Evolutionary conservation across 2,888 invertebrate species (phyloP), one percentile per base, ranked within the genome.

Genomic region (Dascillus cervinus): DNA sequence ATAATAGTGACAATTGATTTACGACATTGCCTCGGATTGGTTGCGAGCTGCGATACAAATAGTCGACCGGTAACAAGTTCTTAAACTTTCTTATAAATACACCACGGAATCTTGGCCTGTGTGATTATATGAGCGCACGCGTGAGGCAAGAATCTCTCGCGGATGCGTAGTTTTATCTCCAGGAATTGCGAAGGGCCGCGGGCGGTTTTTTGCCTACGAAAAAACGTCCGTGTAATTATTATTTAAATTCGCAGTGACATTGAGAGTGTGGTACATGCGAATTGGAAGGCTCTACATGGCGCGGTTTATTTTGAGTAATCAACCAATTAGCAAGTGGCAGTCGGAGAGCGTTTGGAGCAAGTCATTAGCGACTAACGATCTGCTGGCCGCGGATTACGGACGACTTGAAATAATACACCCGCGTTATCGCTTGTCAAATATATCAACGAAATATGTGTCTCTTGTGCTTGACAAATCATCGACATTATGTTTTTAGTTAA

Each of bases 1-100:
- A 63, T 63, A 61, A 61, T 61, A 58, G 61, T 61, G 62, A 62
- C 62, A 62, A 62, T 62, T 62, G 62, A 62, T 62, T 62, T 60
- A 62, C 60, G 56, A 56, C 58, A 49, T 52, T 51, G 53, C 51
- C 47, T 53, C 43, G 52, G 55, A 60, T 61, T 62, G 60, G 60
- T 49, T 50, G 56, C 48, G 32, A 48, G 49, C 48, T 43, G 39
- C 46, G 48, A 52, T 54, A 55, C 56, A 55, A 55, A 56, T 55
- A 55, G 52, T 48, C 44, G 44, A 52, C 53, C 52, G 52, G 50
- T 52, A 38, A 53, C 54, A 49, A 53, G 47, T 53, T 52, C 42
- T 43, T 37, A 38, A n/a, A 39, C 37, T 39, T 37, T 32, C 22
- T 19, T 21, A 10, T 21, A 27, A 13, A 26, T 10, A 26, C 19